Evolutionary conservation across 2,113 vertebrate species (phyloP).

Genomic region (Aramus guarauna): DNA sequence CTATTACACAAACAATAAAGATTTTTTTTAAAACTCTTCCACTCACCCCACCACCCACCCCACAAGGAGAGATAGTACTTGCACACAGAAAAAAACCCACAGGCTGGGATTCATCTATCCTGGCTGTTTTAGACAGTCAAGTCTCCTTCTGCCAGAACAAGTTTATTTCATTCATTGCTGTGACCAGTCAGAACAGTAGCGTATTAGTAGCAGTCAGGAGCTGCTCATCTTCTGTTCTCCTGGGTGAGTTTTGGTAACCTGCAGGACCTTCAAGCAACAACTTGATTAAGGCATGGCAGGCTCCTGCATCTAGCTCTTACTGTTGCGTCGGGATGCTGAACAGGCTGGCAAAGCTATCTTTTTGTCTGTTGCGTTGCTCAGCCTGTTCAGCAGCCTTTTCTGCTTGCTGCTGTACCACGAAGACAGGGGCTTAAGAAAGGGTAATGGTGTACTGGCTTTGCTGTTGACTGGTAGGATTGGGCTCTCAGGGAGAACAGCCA

Average conservation of each 20-base stretch:
- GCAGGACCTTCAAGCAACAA: neutral
- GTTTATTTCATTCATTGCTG: neutral
- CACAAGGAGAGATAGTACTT: neutral
- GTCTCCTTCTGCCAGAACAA: neutral
- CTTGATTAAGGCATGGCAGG: neutral
- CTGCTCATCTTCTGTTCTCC: neutral
- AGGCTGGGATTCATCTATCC: neutral
- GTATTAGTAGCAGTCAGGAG: neutral
- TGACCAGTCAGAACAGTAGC: neutral
- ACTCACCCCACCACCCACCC: neutral
- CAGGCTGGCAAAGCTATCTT: neutral
- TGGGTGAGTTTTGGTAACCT: neutral
- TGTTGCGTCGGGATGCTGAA: neutral
- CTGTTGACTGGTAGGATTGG: neutral
- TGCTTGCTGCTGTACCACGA: neutral
- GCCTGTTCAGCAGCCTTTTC: neutral
- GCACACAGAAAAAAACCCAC: neutral
- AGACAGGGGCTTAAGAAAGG: neutral
- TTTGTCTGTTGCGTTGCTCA: neutral
- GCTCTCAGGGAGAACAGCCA: accelerated
- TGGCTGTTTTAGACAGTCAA: neutral
- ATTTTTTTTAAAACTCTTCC: neutral
- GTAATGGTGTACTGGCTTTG: neutral
- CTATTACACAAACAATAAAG: neutral
- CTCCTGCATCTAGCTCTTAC: neutral